Base-by-base conservation (phyloP, 2,888 invertebrate genomes). In the Drosophila sordidapex region DNA sequence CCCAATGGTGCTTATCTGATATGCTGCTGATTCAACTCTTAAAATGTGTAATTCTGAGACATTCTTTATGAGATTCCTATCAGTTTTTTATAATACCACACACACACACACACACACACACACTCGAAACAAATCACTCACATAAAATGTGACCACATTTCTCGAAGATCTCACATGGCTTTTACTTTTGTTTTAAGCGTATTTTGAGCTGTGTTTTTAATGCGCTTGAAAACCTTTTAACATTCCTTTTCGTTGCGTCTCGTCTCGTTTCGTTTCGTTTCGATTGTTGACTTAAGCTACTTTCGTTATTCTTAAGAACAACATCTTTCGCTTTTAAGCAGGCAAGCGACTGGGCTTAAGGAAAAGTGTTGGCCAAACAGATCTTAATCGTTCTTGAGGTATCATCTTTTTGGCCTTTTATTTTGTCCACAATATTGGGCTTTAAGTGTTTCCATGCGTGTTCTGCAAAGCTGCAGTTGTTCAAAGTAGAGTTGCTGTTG, bases 251-350 rank as follows among this genome's bases (percentile, higher is more conserved):
- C 88, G 54, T 83, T 87, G 73, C 64, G 54, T 53, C 43, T 62
- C 43, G 43, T 52, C 54, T 33, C 61, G 54, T 49, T 46, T 68
- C 52, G 54, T 49, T 49, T 68, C 52, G 54, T 49, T 54, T 48
- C 21, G 58, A 53, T 62, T 87, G 76, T 89, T 76, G 82, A 81
- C 75, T 89, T 87, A 86, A 86, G 89, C 85, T 90, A 88, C 89
- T 85, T 85, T 85, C 90, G 69, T 85, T 83, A 59, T 58, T 72
- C 58, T 69, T 49, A 53, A 48, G 79, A 67, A 70, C 36, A 80
- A 56, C 76, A 71, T 85, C 76, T 85, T 90, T 90, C 89, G 89
- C 84, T 90, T 83, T 83, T 79, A 70, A 70, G 61, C 38, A 13
- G 15, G 29, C 15, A 25, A 46, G 36, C 64, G 67, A 48, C 59